Evolutionary conservation across 2,888 invertebrate species (phyloP), one percentile per base, ranked within the genome.

Genomic region (Cephus rjabovi): DNA sequence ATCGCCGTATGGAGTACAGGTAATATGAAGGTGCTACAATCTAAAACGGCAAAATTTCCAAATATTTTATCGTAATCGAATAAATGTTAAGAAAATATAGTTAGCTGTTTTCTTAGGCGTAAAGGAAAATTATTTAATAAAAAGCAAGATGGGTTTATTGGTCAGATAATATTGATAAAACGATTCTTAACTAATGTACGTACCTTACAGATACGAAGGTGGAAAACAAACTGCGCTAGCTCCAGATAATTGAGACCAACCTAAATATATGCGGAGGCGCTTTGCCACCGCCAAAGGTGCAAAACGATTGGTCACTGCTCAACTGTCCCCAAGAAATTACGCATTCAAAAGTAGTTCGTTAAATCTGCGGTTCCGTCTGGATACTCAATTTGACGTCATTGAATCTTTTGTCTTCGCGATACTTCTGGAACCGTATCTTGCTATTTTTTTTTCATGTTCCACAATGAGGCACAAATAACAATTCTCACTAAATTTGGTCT

Each of bases 121-220:
- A 2, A 40, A 6, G 15, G 0, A 6, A 6, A 23, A 56, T 56
- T 56, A 56, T 56, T 56, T 56, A 56, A 23, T 40, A 4, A 56
- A 56, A 23, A 56, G 0, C 0, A 23, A 23, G 1, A 23, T 40
- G 9, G 40, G 15, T 56, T 56, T 6, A 9, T 23, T 9, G 23
- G 23, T 30, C 33, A n/a, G 37, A 4, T 40, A 70, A 33, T 40
- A 69, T n/a, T 70, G 11, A 75, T 69, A 77, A 23, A 56, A 56
- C 23, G 23, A 9, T 40, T 73, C 35, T 77, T 12, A 34, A 70
- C 23, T 30, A 33, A 74, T 69, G 3, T 37, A 73, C 35, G 30
- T 69, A 78, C 78, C 78, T 78, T 78, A 76, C 74, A 68, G 56
- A 40, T 56, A 35, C 76, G 73, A 76, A 78, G 78, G 78, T 78